Base-by-base conservation (phyloP, 2,113 vertebrate species). In the Ardeotis arabs region DNA sequence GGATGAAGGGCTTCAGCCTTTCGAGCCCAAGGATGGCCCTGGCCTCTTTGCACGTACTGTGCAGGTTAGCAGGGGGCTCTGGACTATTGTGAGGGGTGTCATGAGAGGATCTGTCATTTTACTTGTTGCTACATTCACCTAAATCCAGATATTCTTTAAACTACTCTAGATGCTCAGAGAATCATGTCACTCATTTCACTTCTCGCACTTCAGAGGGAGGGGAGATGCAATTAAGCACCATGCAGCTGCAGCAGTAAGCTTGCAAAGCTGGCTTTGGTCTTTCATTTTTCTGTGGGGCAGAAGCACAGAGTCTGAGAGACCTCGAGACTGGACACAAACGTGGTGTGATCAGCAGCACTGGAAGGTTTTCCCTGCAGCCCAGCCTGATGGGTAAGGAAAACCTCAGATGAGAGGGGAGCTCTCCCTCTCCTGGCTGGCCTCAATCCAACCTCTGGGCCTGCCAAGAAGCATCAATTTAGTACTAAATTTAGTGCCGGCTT, bases 401-500 rank as follows among this genome's bases (percentile, higher is more conserved):
- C n/a, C 49, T 68, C 4, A 0, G 82, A 45, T 7, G 69, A 78
- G 59, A 78, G 29, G 41, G 41, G 52, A 91, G 67, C 72, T 86
- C 82, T 56, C 55, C 62, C 35, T 73, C 81, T 89, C 70, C 66
- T 67, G 67, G 31, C 78, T 88, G 92, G 81, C 78, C 75, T 64
- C 45, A 68, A 4, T 18, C 82, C 88, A 86, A 25, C 50, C 56
- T 27, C 81, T 1, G 47, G 55, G 63, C 33, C 53, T 91, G 94
- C 82, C 92, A 96, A 93, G 60, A 63, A 90, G 21, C 35, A 79
- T 62, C 82, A 83, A 33, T 53, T 89, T 27, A 76, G 31, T 14
- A 45, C 82, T 88, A 91, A 90, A 83, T 84, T 80, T 92, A 89
- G 74, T 20, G n/a, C 1, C 8, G 78, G 52, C 60, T 92, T 92